These are phyloP conservation scores for Melikaiella ostensackeni DNA, from an alignment of 2,888 invertebrate genomes.

Conservation along the genomic window DNA sequence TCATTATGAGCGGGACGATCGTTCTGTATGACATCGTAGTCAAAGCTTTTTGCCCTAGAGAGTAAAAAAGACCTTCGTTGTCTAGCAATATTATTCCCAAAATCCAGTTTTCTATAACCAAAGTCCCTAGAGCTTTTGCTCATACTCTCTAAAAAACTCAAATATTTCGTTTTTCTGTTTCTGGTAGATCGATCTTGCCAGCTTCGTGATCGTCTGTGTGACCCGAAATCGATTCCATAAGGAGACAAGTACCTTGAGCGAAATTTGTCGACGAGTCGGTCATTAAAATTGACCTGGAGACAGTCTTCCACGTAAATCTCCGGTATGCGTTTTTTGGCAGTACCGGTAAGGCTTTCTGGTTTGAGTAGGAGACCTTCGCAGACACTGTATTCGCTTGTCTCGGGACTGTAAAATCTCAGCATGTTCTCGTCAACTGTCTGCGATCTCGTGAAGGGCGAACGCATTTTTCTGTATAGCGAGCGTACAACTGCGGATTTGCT, in stretches of 20 bases:
- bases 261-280: slow-evolving; percentile 68
- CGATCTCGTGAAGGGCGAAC: slow-evolving; percentile 75
- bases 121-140: not conserved
- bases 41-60: slow-evolving; percentile 72
- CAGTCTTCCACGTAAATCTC: slow-evolving; percentile 73
- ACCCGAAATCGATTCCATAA: slow-evolving; percentile 52
- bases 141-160: not conserved
- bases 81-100: slow-evolving; percentile 19
- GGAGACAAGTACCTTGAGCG: slow-evolving; percentile 58
- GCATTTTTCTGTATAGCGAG: slow-evolving; percentile 76
- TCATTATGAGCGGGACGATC: slow-evolving; percentile 45
- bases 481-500: slow-evolving; percentile 78
- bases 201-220: slow-evolving; percentile 59
- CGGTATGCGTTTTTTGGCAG: slow-evolving; percentile 63
- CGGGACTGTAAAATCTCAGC: slow-evolving; percentile 72
- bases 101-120: not conserved
- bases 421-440: slow-evolving; percentile 76
- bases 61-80: slow-evolving; percentile 62
- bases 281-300: slow-evolving; percentile 69
- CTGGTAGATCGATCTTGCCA: slow-evolving; percentile 62
- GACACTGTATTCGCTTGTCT: slow-evolving; percentile 72
- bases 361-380: slow-evolving; percentile 69
- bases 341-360: slow-evolving; percentile 61
- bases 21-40: slow-evolving; percentile 66
- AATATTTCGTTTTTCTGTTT: slow-evolving; percentile 46